A percentile compares a stretch with the other conserved stretches of the same genome.
phyloP scores from a whole-genome alignment of 2,888 invertebrate species.

The Epinotia bilunana region DNA sequence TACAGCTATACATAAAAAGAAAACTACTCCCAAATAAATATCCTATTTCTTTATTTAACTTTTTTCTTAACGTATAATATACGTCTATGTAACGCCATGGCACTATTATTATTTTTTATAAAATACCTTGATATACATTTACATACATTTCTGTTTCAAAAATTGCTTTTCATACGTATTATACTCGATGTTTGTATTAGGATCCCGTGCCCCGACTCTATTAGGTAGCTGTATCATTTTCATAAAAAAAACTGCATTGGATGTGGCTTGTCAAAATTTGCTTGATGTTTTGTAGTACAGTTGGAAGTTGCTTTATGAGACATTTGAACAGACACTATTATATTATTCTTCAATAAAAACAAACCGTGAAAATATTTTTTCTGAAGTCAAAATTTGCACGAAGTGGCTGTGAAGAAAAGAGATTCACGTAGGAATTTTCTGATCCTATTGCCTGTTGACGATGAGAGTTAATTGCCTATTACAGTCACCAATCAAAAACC shows the following conservation, averaged over 20 bases:
- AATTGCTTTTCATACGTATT: constrained; percentile 25
- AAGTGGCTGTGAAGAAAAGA: constrained; percentile 33
- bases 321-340: constrained; percentile 34
- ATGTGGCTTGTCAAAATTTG: constrained; percentile 46
- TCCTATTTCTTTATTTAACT: not conserved
- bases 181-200: constrained; percentile 11
- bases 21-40: not conserved
- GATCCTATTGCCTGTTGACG: constrained; percentile 41
- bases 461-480: constrained; percentile 6
- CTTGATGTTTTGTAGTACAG: constrained; percentile 44
- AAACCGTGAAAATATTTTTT: constrained; percentile 25
- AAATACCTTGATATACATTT: constrained; percentile 6
- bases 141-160: constrained; percentile 13
- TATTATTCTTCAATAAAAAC: constrained; percentile 38
- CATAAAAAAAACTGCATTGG: constrained; percentile 42
- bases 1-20: not conserved
- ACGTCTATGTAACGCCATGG: constrained; percentile 6
- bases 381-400: constrained; percentile 43
- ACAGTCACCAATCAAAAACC: not conserved
- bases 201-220: constrained; percentile 27
- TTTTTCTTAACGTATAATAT: not conserved
- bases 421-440: constrained; percentile 36
- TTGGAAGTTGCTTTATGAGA: constrained; percentile 43
- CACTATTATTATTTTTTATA: constrained; percentile 5
- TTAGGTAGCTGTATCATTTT: constrained; percentile 44